Evolutionary conservation across 2,888 invertebrate genomes (phyloP), one percentile per base, ranked within the genome.

Genomic region (Drosophila neutralis): DNA sequence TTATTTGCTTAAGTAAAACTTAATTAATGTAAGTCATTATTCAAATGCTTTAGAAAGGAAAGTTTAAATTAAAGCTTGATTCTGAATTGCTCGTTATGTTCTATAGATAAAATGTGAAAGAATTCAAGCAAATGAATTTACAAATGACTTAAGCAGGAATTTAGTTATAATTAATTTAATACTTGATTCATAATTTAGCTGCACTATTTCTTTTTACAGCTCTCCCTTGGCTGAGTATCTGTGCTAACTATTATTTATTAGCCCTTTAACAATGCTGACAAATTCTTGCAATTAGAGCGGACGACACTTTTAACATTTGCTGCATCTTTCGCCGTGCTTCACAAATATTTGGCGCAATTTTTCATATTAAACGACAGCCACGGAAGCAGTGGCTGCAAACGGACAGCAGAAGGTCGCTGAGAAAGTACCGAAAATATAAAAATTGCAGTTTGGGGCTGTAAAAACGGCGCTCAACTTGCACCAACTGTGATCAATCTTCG

Each of bases 401-500:
- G 64, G 49, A 45, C 68, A 70, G 52, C 63, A 81, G 70, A 77
- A 78, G 80, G 80, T 80, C 80, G 71, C n/a, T 31, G 61, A 56
- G 64, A 67, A 74, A 78, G 70, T 78, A 78, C 74, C 78, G 74
- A 65, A 76, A 85, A 89, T 85, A 89, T 89, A 80, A 88, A 86
- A 89, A 87, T 80, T 78, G 76, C 88, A 85, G 78, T 59, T 69
- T 66, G 73, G 74, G 73, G 63, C 76, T 73, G 64, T 62, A 78
- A 78, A 89, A 89, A 80, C 61, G 72, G 62, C 63, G 71, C 65
- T 63, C 75, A 81, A 78, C 72, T 82, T 73, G 72, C 72, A 69
- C 76, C 79, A 87, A 90, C 89, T 86, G 87, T 83, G 87, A 90
- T 87, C 87, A 90, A 87, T 87, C 87, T 87, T 90, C 89, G 77